phyloP scores from a whole-genome alignment of 2,888 invertebrate genomes.

The Autographa pulchrina region DNA sequence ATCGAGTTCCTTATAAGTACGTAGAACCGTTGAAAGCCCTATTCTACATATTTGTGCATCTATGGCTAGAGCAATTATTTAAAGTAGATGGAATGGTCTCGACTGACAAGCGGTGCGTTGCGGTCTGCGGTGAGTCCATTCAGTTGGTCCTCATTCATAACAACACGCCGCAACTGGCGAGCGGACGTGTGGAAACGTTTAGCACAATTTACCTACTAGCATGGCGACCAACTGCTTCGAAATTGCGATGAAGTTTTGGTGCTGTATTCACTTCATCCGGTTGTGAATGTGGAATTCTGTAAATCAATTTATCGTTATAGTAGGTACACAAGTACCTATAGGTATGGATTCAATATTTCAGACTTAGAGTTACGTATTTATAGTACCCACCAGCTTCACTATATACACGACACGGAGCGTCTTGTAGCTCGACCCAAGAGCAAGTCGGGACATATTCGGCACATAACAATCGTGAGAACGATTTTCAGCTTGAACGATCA shows the following conservation, averaged over 20 bases:
- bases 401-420: not conserved
- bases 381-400: not conserved
- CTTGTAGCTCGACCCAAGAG: too few species aligned
- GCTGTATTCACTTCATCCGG: constrained; percentile 10
- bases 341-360: too few species aligned
- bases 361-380: too few species aligned
- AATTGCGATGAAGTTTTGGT: constrained; percentile 42
- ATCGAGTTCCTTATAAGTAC: not conserved
- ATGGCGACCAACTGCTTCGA: constrained; percentile 16
- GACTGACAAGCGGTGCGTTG: constrained; percentile 64
- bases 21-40: not conserved
- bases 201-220: constrained; percentile 67
- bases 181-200: constrained; percentile 70
- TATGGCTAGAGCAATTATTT: constrained; percentile 57
- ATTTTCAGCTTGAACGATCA: constrained; percentile 14
- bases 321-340: not conserved
- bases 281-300: not conserved
- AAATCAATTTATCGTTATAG: not conserved
- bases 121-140: constrained; percentile 79
- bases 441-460: not conserved
- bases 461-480: constrained; percentile 15
- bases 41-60: constrained; percentile 43
- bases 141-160: constrained; percentile 72
- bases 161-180: constrained; percentile 63
- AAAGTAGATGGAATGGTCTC: constrained; percentile 54